Conservation (phyloP, 1,140 invertebrate genomes). For the Trinorchestia longiramus region DNA sequence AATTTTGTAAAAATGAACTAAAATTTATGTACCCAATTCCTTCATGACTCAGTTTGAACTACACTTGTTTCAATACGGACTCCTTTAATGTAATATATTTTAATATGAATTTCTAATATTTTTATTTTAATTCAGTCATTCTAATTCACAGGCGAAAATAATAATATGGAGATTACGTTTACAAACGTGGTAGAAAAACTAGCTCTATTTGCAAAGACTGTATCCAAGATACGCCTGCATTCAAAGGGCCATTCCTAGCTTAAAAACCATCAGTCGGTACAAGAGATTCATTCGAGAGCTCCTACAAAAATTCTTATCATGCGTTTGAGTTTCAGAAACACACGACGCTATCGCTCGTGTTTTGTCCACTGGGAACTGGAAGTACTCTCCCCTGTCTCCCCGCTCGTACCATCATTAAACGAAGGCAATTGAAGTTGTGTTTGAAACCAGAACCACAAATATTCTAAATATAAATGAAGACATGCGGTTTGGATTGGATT, state of each 20-base stretch:
- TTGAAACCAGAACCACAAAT: not conserved
- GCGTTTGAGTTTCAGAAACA: not conserved
- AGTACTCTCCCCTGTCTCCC: not conserved
- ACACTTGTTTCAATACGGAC: too few species aligned
- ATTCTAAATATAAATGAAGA: not conserved
- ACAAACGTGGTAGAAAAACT: too few species aligned
- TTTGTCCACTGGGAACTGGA: not conserved
- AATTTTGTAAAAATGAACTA: too few species aligned
- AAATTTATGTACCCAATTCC: too few species aligned
- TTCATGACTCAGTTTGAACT: too few species aligned
- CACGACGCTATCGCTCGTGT: not conserved
- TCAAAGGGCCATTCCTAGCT: not conserved
- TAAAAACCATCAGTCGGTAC: not conserved
- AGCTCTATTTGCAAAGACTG: too few species aligned
- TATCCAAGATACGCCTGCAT: not conserved
- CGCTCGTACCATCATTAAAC: not conserved
- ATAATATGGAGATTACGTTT: too few species aligned
- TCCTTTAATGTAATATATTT: too few species aligned
- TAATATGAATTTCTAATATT: too few species aligned
- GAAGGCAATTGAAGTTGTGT: not conserved
- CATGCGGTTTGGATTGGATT: not conserved
- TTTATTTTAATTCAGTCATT: too few species aligned
- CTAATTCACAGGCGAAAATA: too few species aligned
- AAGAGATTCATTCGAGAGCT: not conserved
- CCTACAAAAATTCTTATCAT: not conserved